Base-by-base conservation (phyloP, 2,797 vertebrate genomes). In the Parambassis ranga region DNA sequence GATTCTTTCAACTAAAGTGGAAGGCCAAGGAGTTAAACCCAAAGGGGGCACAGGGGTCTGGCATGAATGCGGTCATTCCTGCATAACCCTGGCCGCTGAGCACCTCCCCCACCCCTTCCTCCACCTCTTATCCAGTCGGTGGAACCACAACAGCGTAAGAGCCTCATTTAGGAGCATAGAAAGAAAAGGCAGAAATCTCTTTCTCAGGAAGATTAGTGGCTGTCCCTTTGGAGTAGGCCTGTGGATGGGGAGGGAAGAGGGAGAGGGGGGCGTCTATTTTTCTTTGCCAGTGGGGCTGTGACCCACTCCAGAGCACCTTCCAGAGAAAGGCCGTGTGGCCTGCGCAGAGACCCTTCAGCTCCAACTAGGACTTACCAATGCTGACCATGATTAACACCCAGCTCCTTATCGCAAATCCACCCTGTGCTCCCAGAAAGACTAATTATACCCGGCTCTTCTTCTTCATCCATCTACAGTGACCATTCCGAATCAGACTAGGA, bases 141-240 rank as follows among this genome's bases (percentile, higher is more conserved):
- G 70, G 82, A 85, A 83, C 76, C 82, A 84, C 63, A 62, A 80
- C 76, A 47, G 88, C 47, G 65, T 84, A 90, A 91, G 85, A 90
- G 90, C 82, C 90, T 90, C 90, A 90, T 91, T 91, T 89, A 88
- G 80, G 81, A 66, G 65, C 77, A 66, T 16, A 90, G 84, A 90
- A 83, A 90, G 82, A 86, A 87, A n/a, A 89, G 78, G 68, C 79
- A 71, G 75, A 89, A 91, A 90, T 90, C 83, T 83, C 85, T 89
- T 92, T 93, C 92, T 93, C 91, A 92, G 91, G 91, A 92, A 93
- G 92, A 93, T 93, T 93, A 93, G 90, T 86, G 86, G 87, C 85
- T 65, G 81, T 90, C 91, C 90, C 85, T 90, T 92, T 89, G 82
- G 81, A 89, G 85, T 73, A 53, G 81, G 75, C 71, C 81, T 84